Base-by-base conservation (phyloP, 2,113 vertebrate species). In the Lampris incognitus region DNA sequence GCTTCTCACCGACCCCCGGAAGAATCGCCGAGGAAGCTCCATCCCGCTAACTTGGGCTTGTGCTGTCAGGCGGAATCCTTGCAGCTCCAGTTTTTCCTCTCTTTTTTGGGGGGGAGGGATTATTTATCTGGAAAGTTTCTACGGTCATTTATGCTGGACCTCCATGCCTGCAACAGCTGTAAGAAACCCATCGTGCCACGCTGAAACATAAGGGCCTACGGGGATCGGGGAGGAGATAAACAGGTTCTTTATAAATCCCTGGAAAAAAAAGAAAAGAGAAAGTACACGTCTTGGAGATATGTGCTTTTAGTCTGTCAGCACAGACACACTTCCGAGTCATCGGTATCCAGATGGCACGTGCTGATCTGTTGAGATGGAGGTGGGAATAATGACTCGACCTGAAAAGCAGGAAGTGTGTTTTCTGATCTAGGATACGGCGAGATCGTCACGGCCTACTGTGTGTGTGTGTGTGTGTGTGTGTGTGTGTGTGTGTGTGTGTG, bases 1-100 rank as follows among this genome's bases (percentile, higher is more conserved):
- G 60, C 40, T 75, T 72, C 76, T 71, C 38, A 74, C 55, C 48
- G 57, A 24, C 62, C 65, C 46, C 75, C 62, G 79, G 44, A 84
- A 61, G 37, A 57, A 24, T 24, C 1, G 0, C 6, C 70, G 41
- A 11, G 2, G 4, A 54, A 41, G 57, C 48, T 62, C 52, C 55
- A 70, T 50, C 57, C 13, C 36, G 24, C 24, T 24, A 0, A 24
- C 24, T 24, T 24, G 24, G 65, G 69, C 61, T 61, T 40, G 4
- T 56, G 57, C 59, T 44, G 39, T 55, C n/a, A 42, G 24, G 56
- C 63, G 42, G 57, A 2, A 64, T 56, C 5, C 62, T 8, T 46
- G 6, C 6, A 8, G 37, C 48, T 36, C 24, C 3, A 39, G 51
- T 54, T 9, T 54, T 54, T 10, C 5, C 13, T 2, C 4, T 13